Conservation (phyloP, 2,888 invertebrate species). For the Selenia dentaria region DNA sequence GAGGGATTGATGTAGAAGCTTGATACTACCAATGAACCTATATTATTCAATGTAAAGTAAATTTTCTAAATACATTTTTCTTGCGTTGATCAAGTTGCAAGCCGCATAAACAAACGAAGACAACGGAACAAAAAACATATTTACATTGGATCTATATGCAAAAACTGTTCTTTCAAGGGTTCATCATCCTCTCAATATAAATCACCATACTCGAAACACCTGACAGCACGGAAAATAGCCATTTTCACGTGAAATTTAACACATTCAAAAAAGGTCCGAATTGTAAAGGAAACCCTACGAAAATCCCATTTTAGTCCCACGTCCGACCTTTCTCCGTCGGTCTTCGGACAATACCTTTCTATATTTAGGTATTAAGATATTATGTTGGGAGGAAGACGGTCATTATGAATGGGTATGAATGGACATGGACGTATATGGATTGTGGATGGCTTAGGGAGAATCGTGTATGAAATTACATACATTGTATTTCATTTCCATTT, state of each 20-base stretch:
- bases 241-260: constrained; percentile 80
- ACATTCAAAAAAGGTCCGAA: constrained; percentile 54
- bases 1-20: too few species aligned
- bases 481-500: constrained; percentile 33
- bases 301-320: constrained; percentile 67
- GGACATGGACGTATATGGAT: constrained; percentile 45
- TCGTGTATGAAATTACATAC: constrained; percentile 59
- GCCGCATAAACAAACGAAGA: too few species aligned
- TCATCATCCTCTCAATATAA: constrained; percentile 29
- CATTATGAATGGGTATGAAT: constrained; percentile 63
- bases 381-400: constrained; percentile 63
- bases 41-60: too few species aligned
- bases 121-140: too few species aligned
- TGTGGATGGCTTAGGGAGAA: constrained; percentile 44
- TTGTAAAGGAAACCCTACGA: constrained; percentile 52
- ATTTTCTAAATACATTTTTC: too few species aligned
- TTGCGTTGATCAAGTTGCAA: too few species aligned
- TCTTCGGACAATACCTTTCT: constrained; percentile 50
- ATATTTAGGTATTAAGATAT: constrained; percentile 63
- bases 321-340: constrained; percentile 58
- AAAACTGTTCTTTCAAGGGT: constrained; percentile 23
- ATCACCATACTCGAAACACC: constrained; percentile 31
- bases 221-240: constrained; percentile 60
- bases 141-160: constrained; percentile 5
- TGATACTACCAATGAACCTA: too few species aligned